Evolutionary conservation across 53 echinoderm and acorn worm genomes (phyloP), one percentile per base, ranked within the genome.

Genomic region (Glandiceps talaboti): DNA sequence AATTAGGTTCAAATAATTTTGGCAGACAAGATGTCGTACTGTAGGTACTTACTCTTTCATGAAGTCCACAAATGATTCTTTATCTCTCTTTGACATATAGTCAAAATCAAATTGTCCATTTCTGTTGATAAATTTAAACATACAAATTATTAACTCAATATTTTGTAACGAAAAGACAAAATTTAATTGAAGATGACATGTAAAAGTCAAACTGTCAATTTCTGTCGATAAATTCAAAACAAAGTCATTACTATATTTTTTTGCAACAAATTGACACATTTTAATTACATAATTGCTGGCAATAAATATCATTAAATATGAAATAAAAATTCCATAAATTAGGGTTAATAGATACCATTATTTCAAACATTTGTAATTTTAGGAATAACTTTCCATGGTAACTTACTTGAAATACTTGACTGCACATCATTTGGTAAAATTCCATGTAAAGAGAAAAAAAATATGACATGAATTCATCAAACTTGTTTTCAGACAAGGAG

Each of bases 361-460:
- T n/a, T n/a, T n/a, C n/a, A n/a, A n/a, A n/a, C n/a, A n/a, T n/a
- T n/a, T n/a, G n/a, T n/a, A n/a, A n/a, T n/a, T n/a, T n/a, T n/a
- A n/a, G n/a, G n/a, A n/a, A n/a, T n/a, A n/a, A n/a, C n/a, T n/a
- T n/a, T n/a, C n/a, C n/a, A n/a, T 45, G 64, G 6, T 10, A 81
- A 92, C 94, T 94, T 85, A 94, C 94, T 90, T 90, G 80, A 88
- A 92, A 79, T 89, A 89, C 85, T 89, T 86, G 26, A 92, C 92
- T 92, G 85, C 29, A 79, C n/a, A 32, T 28, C 20, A 81, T n/a
- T 74, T 75, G 28, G 1, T 27, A 28, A 1, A 45, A 27, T 1
- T 26, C 26, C 28, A 73, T 73, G 25, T 83, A 78, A 31, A 74
- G 28, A 75, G 74, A 80, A 31, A 28, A 30, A 75, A 31, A 75